Evolutionary conservation across 2,797 vertebrate species (phyloP).

Genomic region (Bucorvus abyssinicus): DNA sequence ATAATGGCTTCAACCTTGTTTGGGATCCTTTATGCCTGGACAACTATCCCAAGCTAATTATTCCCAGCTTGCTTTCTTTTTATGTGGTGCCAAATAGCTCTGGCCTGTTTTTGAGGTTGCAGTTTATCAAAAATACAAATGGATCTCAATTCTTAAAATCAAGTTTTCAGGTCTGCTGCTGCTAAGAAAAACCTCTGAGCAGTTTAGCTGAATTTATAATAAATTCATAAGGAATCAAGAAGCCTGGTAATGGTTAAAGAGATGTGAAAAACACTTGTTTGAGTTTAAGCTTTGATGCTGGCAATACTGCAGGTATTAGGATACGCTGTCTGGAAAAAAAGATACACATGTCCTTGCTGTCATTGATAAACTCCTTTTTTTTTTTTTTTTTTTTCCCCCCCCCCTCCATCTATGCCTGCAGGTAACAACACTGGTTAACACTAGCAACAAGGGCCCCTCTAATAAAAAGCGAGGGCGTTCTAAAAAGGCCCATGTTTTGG

Average conservation of each 20-base stretch:
- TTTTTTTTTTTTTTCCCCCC: neutral
- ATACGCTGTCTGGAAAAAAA: neutral
- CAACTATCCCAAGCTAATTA: neutral
- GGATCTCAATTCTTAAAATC: neutral
- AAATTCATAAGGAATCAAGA: neutral
- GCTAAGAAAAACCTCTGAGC: neutral
- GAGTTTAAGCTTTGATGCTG: neutral
- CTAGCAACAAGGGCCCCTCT: conserved; percentile 96
- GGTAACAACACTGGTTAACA: conserved; percentile 98
- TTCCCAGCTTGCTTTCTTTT: neutral
- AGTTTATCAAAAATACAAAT: neutral
- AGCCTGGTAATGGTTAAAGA: neutral
- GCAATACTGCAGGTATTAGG: neutral
- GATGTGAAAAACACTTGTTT: neutral
- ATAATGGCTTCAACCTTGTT: neutral
- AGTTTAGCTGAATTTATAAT: neutral
- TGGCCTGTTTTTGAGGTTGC: neutral
- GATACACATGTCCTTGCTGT: neutral
- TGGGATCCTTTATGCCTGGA: neutral
- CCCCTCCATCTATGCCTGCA: conserved; percentile 36
- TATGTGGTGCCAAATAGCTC: neutral
- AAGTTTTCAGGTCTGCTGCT: neutral
- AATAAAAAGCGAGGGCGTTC: conserved; percentile 99
- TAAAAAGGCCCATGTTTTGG: conserved; percentile 97
- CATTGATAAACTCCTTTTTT: neutral